Base-by-base conservation (phyloP, 2,113 vertebrate genomes). In the Rhinoderma darwinii region DNA sequence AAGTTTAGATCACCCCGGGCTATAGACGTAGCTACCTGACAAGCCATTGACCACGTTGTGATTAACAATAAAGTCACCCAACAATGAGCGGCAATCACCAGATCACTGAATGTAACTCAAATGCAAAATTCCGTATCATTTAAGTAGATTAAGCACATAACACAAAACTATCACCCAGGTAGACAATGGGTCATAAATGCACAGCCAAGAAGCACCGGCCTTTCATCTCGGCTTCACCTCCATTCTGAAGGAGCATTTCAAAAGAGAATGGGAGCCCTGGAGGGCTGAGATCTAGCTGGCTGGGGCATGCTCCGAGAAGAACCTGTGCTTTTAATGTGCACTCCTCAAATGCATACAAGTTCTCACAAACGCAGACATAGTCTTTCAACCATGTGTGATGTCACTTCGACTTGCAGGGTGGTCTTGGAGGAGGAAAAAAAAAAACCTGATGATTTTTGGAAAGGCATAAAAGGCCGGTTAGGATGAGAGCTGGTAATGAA, bases 91-190 rank as follows among this genome's bases (percentile, higher is more conserved):
- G 90, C 86, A 90, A 92, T 91, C 89, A 91, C 90, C 89, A 88
- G 89, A 89, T 90, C 90, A 89, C 90, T 88, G 92, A 90, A 92
- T 91, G 90, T 91, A 56, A 88, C 90, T 91, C 89, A 89, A 89
- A 90, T 89, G 90, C 90, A 92, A 93, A 93, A 91, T 90, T 92
- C 91, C 89, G 91, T 90, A 89, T 91, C 89, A 91, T 92, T 92
- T 92, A 92, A 93, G 91, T 93, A 92, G 91, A 92, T 93, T 93
- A 93, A 90, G 87, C 89, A 89, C 91, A 91, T 91, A 91, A 93
- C 91, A 89, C 89, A 88, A 89, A 92, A 84, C 90, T 91, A 88
- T 88, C 90, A 90, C 88, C 89, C 89, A 88, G 88, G 86, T 90
- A 92, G 89, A 93, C 90, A 92, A 92, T 91, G 89, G 90, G 88